Evolutionary conservation across 1,140 invertebrate genomes (phyloP), one percentile per base, ranked within the genome.

Genomic region (Frieseomelitta varia): DNA sequence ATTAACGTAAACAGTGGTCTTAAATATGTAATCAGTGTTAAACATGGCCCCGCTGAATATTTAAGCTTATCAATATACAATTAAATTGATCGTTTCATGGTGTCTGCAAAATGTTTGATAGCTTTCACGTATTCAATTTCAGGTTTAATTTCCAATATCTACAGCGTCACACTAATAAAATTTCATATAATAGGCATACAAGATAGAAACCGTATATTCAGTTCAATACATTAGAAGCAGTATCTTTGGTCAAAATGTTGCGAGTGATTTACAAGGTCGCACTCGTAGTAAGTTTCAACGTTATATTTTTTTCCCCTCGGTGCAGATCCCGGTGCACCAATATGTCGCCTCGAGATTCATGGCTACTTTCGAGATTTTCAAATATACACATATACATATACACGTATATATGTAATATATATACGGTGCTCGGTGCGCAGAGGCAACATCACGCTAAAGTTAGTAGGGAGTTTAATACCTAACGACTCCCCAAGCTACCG

Each of bases 401-500:
- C 15, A 30, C 30, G 15, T 67, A 30, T 21, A 21, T 17, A 27
- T 21, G 2, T n/a, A n/a, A 4, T 61, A 61, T 61, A 47, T 24
- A 55, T 17, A 56, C 0, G 15, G 19, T 21, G 19, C 65, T 21
- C 4, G 19, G 30, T 12, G 65, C 69, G 65, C 51, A 72, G 17
- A 19, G 51, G 24, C 56, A 58, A 77, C 63, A 27, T 24, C 21
- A 10, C 11, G 34, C 61, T 55, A 15, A 75, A 84, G 58, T 86
- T 83, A 61, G 27, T 15, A 19, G 39, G 27, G 68, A 84, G 61
- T 79, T 86, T 86, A 86, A 84, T 83, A 74, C 81, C 55, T 72
- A 84, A 86, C 85, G 81, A 72, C 69, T 86, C 81, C 74, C 81
- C 58, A 14, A 72, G 75, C 85, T 73, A 74, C 63, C 85, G 53